phyloP scores from a whole-genome alignment of 2,113 vertebrate genomes.

The Dinomys branickii region DNA sequence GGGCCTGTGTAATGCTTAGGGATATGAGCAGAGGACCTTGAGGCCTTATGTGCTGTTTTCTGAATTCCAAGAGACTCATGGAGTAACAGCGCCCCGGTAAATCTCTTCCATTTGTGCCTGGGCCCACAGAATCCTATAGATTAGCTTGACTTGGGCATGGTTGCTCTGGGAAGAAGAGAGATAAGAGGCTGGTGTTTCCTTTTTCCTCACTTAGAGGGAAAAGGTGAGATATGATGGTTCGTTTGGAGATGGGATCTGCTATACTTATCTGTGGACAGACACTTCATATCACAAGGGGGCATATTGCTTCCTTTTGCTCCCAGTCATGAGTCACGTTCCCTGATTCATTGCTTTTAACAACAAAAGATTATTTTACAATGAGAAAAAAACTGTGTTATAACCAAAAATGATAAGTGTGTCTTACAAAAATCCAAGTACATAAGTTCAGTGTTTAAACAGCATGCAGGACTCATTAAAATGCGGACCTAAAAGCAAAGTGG shows the following conservation, averaged over 20 bases:
- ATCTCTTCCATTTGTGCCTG: slow-evolving; percentile 10
- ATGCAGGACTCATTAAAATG: neutral
- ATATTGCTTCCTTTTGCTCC: slow-evolving; percentile 41
- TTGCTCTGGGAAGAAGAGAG: neutral
- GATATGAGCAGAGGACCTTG: neutral
- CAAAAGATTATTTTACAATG: slow-evolving; percentile 54
- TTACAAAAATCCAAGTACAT: slow-evolving; percentile 39
- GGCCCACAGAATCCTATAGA: neutral
- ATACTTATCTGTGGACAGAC: neutral
- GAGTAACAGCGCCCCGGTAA: neutral
- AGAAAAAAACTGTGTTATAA: neutral
- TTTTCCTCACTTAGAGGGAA: neutral
- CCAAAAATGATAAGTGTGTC: neutral
- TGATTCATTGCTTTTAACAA: slow-evolving; percentile 56
- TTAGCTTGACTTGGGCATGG: neutral
- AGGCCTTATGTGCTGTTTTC: neutral
- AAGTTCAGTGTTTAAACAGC: slow-evolving; percentile 20
- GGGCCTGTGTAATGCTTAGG: neutral
- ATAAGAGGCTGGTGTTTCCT: neutral
- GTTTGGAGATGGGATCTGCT: neutral
- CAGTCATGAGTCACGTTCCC: slow-evolving; percentile 20
- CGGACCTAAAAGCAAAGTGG: neutral
- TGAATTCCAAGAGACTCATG: neutral
- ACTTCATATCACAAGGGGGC: neutral
- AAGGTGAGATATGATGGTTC: neutral